phyloP scores from a whole-genome alignment of 1,140 invertebrate genomes.

The Ladona fulva region DNA sequence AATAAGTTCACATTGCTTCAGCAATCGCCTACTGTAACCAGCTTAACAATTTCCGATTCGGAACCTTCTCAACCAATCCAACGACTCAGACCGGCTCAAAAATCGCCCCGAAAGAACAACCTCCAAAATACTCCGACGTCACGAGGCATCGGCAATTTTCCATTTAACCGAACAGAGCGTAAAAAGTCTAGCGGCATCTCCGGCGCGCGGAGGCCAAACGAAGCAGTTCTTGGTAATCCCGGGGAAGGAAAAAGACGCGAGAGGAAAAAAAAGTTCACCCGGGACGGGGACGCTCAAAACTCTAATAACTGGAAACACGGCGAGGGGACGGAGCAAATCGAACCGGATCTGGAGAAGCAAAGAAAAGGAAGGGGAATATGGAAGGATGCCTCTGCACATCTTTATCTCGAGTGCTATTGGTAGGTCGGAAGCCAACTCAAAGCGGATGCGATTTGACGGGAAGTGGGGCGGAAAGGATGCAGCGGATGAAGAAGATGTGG shows the following conservation, averaged over 20 bases:
- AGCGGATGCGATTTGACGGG: not conserved
- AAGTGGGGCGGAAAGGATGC: not conserved
- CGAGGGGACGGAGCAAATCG: not conserved
- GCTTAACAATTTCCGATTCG: too few species aligned
- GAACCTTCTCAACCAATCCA: too few species aligned
- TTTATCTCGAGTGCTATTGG: not conserved
- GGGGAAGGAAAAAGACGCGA: not conserved
- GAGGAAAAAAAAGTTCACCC: not conserved
- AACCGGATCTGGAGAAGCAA: not conserved
- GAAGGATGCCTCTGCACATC: not conserved
- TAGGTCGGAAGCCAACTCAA: not conserved
- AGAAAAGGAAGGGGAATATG: not conserved
- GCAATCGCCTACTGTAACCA: too few species aligned
- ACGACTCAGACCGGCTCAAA: too few species aligned
- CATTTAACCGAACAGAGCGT: too few species aligned
- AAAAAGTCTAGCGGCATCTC: too few species aligned
- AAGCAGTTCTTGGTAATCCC: not conserved
- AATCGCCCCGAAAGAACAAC: too few species aligned
- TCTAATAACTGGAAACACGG: not conserved
- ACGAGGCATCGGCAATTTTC: too few species aligned
- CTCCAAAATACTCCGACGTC: too few species aligned
- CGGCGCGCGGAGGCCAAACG: too few species aligned
- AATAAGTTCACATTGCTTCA: too few species aligned
- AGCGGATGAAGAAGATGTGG: not conserved
- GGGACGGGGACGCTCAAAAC: not conserved